Evolutionary conservation across 1,140 invertebrate species (phyloP).

Genomic region (Drosophila dunni): DNA sequence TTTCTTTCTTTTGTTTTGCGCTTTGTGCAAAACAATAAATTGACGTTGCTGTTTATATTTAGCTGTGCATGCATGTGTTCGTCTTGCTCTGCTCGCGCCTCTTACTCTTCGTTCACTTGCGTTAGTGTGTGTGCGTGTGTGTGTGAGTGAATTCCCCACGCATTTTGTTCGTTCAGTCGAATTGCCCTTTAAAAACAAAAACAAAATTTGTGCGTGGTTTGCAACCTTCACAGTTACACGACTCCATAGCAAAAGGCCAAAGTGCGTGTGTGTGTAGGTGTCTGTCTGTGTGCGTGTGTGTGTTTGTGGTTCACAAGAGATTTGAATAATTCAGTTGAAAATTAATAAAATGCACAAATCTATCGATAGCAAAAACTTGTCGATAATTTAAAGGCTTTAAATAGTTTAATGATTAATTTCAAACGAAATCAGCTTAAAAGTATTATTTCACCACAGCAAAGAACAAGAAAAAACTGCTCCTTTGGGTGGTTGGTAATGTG

Average conservation of each 20-base stretch:
- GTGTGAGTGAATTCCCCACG: conserved; percentile 23
- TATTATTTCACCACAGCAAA: too few species aligned
- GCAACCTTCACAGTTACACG: conserved; percentile 13
- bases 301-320: background rate
- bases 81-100: too few species aligned
- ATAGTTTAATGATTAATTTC: too few species aligned
- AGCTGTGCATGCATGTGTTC: background rate
- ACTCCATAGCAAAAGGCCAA: conserved; percentile 2
- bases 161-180: conserved; percentile 19
- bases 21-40: too few species aligned
- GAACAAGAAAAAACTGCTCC: too few species aligned
- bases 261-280: background rate
- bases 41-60: background rate
- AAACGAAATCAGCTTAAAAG: too few species aligned
- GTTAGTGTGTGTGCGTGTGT: conserved; percentile 2
- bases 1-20: too few species aligned
- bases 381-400: too few species aligned
- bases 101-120: too few species aligned
- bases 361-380: background rate
- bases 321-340: background rate
- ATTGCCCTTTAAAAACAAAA: conserved; percentile 24
- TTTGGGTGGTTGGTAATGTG: too few species aligned
- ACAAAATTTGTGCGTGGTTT: conserved; percentile 9
- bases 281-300: background rate
- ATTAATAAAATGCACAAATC: background rate